Percentiles rank a stretch among this genome's conserved stretches.
phyloP scores from a whole-genome alignment of 2,797 vertebrate species.

The Sarcophilus harrisii region DNA sequence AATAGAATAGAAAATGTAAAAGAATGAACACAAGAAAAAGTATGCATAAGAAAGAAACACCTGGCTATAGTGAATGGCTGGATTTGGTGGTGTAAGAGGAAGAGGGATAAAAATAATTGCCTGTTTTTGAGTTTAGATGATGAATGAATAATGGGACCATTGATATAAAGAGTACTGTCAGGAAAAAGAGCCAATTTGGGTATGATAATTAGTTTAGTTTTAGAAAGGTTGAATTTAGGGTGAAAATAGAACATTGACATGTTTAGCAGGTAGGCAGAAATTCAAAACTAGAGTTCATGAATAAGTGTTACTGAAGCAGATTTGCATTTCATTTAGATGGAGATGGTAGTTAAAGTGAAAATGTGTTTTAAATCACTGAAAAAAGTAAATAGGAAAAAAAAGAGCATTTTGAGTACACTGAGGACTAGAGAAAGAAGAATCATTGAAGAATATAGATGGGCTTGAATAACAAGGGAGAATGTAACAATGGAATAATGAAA shows the following conservation, averaged over 20 bases:
- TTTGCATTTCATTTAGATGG: conserved; percentile 6
- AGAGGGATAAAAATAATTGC: background rate
- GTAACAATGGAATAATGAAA: background rate
- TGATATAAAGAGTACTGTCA: background rate
- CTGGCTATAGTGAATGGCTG: background rate
- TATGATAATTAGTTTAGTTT: background rate
- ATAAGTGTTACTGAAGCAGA: background rate
- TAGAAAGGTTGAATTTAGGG: background rate
- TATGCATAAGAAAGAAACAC: background rate
- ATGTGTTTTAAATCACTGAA: background rate
- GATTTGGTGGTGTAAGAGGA: background rate
- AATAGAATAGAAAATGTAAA: background rate
- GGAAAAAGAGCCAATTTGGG: background rate
- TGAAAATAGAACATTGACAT: background rate
- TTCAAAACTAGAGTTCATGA: background rate
- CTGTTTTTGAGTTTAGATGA: background rate
- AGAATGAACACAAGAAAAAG: background rate
- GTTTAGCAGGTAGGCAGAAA: background rate
- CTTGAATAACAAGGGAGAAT: background rate
- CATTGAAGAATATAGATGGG: background rate
- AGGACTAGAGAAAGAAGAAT: background rate
- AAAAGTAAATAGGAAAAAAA: background rate
- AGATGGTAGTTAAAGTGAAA: background rate
- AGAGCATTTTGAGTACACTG: background rate
- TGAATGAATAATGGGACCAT: background rate